Conservation (phyloP, 2,888 invertebrate genomes). For the Euplexia lucipara region DNA sequence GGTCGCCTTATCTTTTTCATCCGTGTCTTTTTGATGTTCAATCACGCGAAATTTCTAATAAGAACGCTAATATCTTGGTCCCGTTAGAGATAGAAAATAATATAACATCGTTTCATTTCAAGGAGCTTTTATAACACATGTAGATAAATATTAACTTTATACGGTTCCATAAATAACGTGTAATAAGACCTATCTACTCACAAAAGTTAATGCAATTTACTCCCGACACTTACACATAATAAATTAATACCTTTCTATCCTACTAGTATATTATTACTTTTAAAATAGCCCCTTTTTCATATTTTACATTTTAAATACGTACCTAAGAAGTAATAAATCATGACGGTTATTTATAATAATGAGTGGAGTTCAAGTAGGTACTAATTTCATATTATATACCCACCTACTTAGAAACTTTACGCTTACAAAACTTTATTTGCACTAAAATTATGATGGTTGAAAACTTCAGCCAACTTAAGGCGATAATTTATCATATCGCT, state of each 20-base stretch:
- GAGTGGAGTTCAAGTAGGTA: slow-evolving; percentile 2
- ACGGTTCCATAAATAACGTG: too few relatives aligned
- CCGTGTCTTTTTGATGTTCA: slow-evolving; percentile 38
- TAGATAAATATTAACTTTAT: neutral
- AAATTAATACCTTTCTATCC: too few relatives aligned
- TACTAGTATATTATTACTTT: too few relatives aligned
- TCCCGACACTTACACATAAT: too few relatives aligned
- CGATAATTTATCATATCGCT: slow-evolving; percentile 83
- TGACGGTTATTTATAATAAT: slow-evolving; percentile 4
- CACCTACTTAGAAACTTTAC: slow-evolving; percentile 32
- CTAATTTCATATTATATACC: slow-evolving; percentile 35
- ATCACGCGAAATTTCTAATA: slow-evolving; percentile 35
- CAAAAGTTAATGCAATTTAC: too few relatives aligned
- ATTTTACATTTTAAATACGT: too few relatives aligned
- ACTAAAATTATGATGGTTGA: slow-evolving; percentile 72
- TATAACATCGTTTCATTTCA: slow-evolving; percentile 3
- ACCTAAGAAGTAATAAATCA: neutral
- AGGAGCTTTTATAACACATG: slow-evolving; percentile 24
- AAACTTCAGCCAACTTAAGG: slow-evolving; percentile 67
- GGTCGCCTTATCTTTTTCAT: slow-evolving; percentile 34
- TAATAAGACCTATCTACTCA: too few relatives aligned
- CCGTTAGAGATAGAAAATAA: slow-evolving; percentile 8
- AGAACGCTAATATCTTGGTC: slow-evolving; percentile 40
- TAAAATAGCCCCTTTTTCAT: too few relatives aligned
- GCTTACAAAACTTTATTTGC: slow-evolving; percentile 63